A percentile compares a stretch with the other conserved stretches of the same genome.
phyloP scores from a whole-genome alignment of 2,888 invertebrate species.

The Tetragonula carbonaria region DNA sequence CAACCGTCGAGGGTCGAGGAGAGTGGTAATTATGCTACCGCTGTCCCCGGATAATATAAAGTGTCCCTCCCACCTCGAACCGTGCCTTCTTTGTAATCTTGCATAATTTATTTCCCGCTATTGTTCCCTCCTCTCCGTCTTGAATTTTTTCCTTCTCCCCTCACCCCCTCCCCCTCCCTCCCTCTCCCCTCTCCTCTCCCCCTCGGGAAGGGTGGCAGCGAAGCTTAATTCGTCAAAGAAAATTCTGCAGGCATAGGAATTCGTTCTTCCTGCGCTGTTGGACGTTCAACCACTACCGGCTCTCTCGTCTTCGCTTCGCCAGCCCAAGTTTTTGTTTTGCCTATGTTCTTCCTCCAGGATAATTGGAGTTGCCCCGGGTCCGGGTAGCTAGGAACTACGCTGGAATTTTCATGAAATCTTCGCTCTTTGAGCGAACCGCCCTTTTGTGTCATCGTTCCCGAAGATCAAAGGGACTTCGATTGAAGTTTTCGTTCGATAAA shows the following conservation, averaged over 20 bases:
- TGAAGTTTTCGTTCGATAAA: not conserved
- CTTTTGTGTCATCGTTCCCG: not conserved
- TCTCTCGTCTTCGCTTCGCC: not conserved
- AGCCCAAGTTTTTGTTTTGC: conserved; percentile 14
- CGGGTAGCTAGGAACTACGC: not conserved
- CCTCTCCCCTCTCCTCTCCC: too few species aligned
- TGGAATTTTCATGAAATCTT: conserved; percentile 32
- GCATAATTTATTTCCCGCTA: conserved; percentile 84
- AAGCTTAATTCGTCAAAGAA: conserved; percentile 64
- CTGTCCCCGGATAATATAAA: conserved; percentile 83
- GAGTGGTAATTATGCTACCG: conserved; percentile 82
- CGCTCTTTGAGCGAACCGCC: not conserved
- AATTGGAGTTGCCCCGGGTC: conserved; percentile 14
- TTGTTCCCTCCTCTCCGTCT: conserved; percentile 73
- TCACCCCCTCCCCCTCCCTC: too few species aligned
- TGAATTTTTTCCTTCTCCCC: conserved; percentile 77
- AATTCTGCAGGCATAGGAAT: conserved; percentile 55
- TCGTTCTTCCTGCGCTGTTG: conserved; percentile 12
- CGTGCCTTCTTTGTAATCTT: conserved; percentile 81
- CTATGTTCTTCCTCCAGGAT: not conserved
- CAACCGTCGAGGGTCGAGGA: conserved; percentile 31
- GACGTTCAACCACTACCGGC: not conserved
- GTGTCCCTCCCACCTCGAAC: conserved; percentile 67
- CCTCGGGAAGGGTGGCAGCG: conserved; percentile 40
- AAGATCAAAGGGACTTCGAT: too few species aligned